phyloP scores from a whole-genome alignment of 2,888 invertebrate genomes.

The Tromatobia lineatoria region DNA sequence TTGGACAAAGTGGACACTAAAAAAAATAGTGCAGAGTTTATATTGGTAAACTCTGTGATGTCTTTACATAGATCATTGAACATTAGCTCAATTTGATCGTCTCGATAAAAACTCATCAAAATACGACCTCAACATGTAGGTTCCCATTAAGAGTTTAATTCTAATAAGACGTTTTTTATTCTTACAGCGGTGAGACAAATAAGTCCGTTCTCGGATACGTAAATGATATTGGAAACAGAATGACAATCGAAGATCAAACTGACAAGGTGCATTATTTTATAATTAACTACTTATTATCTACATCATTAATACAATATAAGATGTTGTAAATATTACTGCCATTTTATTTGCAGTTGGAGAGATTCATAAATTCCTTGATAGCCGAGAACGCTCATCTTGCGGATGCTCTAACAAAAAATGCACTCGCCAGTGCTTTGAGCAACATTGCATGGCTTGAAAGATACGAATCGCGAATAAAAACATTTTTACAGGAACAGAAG shows the following conservation, averaged over 20 bases:
- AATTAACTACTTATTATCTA: not conserved
- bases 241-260: conserved; percentile 8
- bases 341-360: conserved; percentile 6
- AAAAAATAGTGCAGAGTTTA: too few species aligned
- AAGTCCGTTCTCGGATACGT: not conserved
- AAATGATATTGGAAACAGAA: conserved; percentile 16
- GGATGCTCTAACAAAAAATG: conserved; percentile 12
- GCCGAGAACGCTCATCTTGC: conserved; percentile 14
- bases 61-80: too few species aligned
- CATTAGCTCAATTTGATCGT: too few species aligned
- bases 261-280: not conserved
- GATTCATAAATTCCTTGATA: conserved; percentile 22
- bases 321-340: not conserved
- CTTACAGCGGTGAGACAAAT: not conserved
- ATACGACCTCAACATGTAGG: too few species aligned
- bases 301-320: not conserved
- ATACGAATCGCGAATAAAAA: not conserved
- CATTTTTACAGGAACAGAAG: not conserved
- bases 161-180: not conserved
- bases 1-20: too few species aligned
- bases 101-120: too few species aligned
- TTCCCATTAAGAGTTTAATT: not conserved
- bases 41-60: too few species aligned
- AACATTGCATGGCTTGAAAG: not conserved
- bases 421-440: conserved; percentile 1